phyloP scores from a whole-genome alignment of 2,888 invertebrate genomes.

The Thereva unica region DNA sequence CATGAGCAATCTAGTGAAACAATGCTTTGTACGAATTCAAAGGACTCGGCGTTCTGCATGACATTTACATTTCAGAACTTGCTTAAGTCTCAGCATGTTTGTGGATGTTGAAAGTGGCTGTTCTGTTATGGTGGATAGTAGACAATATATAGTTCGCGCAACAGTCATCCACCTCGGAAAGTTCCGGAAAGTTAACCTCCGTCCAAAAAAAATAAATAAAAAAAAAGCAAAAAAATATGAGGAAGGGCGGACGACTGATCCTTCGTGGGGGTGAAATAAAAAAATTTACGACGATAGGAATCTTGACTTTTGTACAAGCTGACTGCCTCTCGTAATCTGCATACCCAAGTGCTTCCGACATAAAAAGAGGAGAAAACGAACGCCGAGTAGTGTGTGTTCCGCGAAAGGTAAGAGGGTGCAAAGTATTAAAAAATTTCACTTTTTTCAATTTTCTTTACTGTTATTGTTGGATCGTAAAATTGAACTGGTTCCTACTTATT shows the following conservation, averaged over 20 bases:
- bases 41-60: too few species aligned
- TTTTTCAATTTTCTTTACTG: conserved; percentile 24
- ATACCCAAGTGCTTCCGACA: conserved; percentile 9
- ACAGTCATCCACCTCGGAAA: too few species aligned
- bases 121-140: too few species aligned
- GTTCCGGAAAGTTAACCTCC: too few species aligned
- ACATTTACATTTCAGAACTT: too few species aligned
- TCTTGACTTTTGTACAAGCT: not conserved
- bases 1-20: too few species aligned
- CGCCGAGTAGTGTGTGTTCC: not conserved
- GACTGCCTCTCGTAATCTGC: conserved; percentile 16
- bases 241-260: not conserved
- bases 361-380: not conserved
- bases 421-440: conserved; percentile 28
- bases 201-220: too few species aligned
- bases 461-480: conserved; percentile 22
- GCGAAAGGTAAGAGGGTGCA: conserved; percentile 10
- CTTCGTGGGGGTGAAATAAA: not conserved
- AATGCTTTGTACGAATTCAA: too few species aligned
- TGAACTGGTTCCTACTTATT: conserved; percentile 13
- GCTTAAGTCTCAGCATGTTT: too few species aligned
- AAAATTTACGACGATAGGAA: conserved; percentile 14
- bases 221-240: not conserved
- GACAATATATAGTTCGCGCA: too few species aligned
- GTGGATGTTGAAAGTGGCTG: too few species aligned